Evolutionary conservation across 1,140 invertebrate species (phyloP).

Genomic region (Ips typographus): DNA sequence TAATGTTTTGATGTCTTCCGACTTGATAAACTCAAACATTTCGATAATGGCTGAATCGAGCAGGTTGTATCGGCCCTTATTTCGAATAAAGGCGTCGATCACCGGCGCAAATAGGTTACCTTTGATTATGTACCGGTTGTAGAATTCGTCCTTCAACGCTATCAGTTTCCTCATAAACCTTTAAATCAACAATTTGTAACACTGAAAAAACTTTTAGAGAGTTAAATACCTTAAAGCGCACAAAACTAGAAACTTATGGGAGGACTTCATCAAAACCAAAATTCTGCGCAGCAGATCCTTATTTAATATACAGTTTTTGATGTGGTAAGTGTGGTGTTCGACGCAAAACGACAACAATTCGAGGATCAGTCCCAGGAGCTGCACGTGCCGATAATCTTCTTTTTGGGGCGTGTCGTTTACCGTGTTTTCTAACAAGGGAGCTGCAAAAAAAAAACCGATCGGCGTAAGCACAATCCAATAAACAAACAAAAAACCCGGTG

Average conservation of each 20-base stretch:
- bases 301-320: constrained; percentile 96
- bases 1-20: constrained; percentile 94
- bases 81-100: constrained; percentile 93
- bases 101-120: constrained; percentile 94
- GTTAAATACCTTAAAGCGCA: constrained; percentile 70
- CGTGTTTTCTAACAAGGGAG: constrained; percentile 88
- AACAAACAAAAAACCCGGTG: background rate
- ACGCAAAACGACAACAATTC: constrained; percentile 98
- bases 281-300: constrained; percentile 95
- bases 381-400: constrained; percentile 96
- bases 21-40: constrained; percentile 98
- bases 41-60: constrained; percentile 98
- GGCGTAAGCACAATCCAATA: background rate
- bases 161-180: constrained; percentile 94
- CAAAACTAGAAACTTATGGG: constrained; percentile 96
- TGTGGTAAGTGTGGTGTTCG: constrained; percentile 99
- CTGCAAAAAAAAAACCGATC: constrained; percentile 53
- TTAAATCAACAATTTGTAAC: constrained; percentile 47
- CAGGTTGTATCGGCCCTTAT: constrained; percentile 95
- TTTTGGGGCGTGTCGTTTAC: constrained; percentile 80
- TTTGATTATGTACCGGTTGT: constrained; percentile 94
- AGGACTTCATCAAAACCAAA: constrained; percentile 95
- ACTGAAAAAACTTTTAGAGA: background rate
- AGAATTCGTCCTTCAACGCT: constrained; percentile 97
- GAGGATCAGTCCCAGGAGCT: constrained; percentile 90